A percentile compares a stretch with the other conserved stretches of the same genome.
Evolutionary conservation across 92 coral and sea anemone species (phyloP).

Genomic region (Palythoa heliodiscus): DNA sequence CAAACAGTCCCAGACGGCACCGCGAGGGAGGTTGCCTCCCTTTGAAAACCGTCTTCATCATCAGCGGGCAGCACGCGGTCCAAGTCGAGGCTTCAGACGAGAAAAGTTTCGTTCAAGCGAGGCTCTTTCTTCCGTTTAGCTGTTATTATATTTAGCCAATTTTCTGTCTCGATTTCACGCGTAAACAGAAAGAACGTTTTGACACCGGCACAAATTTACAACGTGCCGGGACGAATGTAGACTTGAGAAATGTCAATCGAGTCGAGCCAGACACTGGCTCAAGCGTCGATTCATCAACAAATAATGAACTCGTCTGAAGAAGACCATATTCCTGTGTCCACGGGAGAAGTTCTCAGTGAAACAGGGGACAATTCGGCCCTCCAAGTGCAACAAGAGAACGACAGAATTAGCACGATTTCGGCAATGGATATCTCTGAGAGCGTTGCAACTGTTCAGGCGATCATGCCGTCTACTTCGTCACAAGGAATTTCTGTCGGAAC

Average conservation of each 20-base stretch:
- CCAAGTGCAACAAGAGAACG: conserved; percentile 50
- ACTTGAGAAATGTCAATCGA: conserved; percentile 63
- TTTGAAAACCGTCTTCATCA: conserved; percentile 32
- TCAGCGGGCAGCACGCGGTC: conserved; percentile 86
- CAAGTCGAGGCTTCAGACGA: conserved; percentile 76
- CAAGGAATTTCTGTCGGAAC: conserved; percentile 80
- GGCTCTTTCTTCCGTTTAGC: conserved; percentile 80
- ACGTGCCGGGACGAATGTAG: conserved; percentile 2
- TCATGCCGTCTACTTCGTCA: conserved; percentile 43
- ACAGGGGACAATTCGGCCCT: conserved; percentile 45
- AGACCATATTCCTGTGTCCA: conserved; percentile 56
- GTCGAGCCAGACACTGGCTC: conserved; percentile 61
- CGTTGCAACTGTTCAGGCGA: conserved; percentile 62
- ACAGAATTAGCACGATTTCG: conserved; percentile 58
- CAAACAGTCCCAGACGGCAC: conserved; percentile 28
- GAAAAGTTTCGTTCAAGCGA: conserved; percentile 81
- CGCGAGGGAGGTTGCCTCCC: conserved; percentile 44
- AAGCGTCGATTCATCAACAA: conserved; percentile 69
- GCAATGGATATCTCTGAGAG: conserved; percentile 63
- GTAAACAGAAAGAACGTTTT: conserved; percentile 71
- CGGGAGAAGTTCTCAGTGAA: conserved; percentile 61
- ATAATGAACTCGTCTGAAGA: conserved; percentile 60
- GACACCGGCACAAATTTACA: conserved; percentile 29
- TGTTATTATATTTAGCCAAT: conserved; percentile 72
- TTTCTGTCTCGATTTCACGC: conserved; percentile 97